phyloP scores from a whole-genome alignment of 2,888 invertebrate genomes.

The Antheraea yamamai region DNA sequence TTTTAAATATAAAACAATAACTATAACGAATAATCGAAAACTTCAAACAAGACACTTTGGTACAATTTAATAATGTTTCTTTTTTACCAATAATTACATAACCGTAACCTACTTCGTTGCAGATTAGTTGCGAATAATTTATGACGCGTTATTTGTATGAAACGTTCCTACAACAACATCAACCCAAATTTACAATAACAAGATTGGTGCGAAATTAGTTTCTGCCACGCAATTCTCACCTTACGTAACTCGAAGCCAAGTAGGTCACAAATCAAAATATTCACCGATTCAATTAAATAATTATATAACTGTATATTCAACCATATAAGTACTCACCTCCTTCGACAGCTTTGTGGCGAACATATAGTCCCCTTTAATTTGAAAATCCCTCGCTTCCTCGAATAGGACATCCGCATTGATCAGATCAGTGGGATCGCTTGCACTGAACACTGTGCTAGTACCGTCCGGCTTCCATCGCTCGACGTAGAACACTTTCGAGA shows the following conservation, averaged over 20 bases:
- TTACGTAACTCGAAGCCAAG: neutral
- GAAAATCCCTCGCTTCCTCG: constrained; percentile 89
- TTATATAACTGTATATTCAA: neutral
- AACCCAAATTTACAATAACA: neutral
- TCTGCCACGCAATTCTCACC: too few species aligned
- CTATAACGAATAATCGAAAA: too few species aligned
- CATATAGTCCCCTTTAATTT: constrained; percentile 91
- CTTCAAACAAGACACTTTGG: too few species aligned
- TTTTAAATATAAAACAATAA: too few species aligned
- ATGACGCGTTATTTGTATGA: neutral
- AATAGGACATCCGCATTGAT: constrained; percentile 81
- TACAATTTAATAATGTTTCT: too few species aligned
- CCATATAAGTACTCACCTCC: constrained; percentile 76
- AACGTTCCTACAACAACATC: neutral
- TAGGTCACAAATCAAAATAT: neutral
- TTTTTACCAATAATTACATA: too few species aligned
- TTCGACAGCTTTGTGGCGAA: constrained; percentile 88
- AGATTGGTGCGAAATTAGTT: neutral
- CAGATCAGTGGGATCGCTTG: constrained; percentile 74
- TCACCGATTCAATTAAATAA: neutral
- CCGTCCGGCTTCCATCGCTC: constrained; percentile 85
- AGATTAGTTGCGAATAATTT: neutral
- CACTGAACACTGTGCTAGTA: constrained; percentile 88
- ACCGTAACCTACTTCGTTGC: neutral
- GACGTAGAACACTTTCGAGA: constrained; percentile 83